Conservation (phyloP, 1,140 invertebrate species). For the Hyles euphorbiae region DNA sequence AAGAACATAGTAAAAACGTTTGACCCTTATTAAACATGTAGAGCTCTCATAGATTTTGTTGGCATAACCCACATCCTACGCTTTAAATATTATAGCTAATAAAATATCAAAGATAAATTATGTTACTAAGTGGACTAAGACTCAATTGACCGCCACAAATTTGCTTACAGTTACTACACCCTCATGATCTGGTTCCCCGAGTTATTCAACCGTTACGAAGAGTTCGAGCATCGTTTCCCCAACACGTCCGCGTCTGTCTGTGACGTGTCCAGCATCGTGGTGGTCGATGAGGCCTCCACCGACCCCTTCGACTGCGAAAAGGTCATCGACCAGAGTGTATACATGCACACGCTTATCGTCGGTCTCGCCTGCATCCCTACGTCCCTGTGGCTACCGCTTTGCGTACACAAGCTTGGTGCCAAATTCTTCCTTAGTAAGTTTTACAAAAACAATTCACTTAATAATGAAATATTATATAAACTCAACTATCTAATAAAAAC, state of each 20-base stretch:
- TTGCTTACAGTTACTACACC: slow-evolving; percentile 83
- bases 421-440: slow-evolving; percentile 85
- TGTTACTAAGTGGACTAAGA: no score
- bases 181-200: slow-evolving; percentile 91
- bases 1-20: no score
- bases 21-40: no score
- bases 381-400: slow-evolving; percentile 82
- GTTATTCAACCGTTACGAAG: slow-evolving; percentile 84
- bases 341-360: slow-evolving; percentile 82
- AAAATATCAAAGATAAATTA: no score
- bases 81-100: no score
- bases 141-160: no score
- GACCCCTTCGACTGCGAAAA: slow-evolving; percentile 76
- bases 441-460: neutral
- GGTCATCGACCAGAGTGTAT: slow-evolving; percentile 80
- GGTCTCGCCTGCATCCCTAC: slow-evolving; percentile 85
- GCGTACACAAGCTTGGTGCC: slow-evolving; percentile 82
- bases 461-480: no score
- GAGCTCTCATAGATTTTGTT: no score
- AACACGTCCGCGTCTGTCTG: slow-evolving; percentile 81
- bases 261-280: slow-evolving; percentile 79
- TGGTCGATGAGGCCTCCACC: slow-evolving; percentile 48
- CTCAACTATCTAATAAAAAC: no score
- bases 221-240: slow-evolving; percentile 80
- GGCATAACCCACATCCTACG: no score